Evolutionary conservation across 2,797 vertebrate genomes (phyloP), one percentile per base, ranked within the genome.

Genomic region (Gallinago stenura): DNA sequence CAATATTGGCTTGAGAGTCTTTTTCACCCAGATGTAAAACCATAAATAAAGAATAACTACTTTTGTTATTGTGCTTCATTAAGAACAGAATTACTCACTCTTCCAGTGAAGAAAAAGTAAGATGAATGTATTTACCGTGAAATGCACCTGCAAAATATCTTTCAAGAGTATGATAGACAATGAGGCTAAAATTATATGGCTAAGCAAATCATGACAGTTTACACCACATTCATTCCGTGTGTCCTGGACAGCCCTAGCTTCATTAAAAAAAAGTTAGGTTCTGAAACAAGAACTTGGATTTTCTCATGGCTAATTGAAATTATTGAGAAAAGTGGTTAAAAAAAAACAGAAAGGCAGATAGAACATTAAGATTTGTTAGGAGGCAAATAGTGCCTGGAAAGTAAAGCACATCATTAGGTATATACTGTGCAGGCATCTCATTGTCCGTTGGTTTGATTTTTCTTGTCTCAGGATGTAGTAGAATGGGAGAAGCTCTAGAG

Each of bases 341-440:
- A 68, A 90, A 91, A 12, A 48, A 13, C 35, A 50, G 37, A 58
- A 76, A 66, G n/a, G 12, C 26, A 68, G 39, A 58, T 6, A 78
- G 33, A 66, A 39, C 30, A 12, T 33, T 22, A 73, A 54, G 17
- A 62, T 51, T 45, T 72, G 30, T 24, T 31, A 50, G 48, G 39
- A 26, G 9, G 50, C 15, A 2, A 61, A 9, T 28, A 19, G 37
- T n/a, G 22, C 80, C 22, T 30, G 37, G 33, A 57, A 71, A 86
- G 69, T 50, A 16, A 62, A 85, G 20, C 77, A 8, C 18, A 12
- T 30, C 0, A 12, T 66, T 19, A 0, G 35, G 5, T 43, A 18
- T 43, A 16, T 66, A 35, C 7, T 60, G 12, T 8, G 0, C 2
- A 33, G 14, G 15, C 18, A 50, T 39, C 33, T 73, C 2, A 0